Conservation (phyloP, 64 coral and sea anemone species). For the Pocillopora damicornis region DNA sequence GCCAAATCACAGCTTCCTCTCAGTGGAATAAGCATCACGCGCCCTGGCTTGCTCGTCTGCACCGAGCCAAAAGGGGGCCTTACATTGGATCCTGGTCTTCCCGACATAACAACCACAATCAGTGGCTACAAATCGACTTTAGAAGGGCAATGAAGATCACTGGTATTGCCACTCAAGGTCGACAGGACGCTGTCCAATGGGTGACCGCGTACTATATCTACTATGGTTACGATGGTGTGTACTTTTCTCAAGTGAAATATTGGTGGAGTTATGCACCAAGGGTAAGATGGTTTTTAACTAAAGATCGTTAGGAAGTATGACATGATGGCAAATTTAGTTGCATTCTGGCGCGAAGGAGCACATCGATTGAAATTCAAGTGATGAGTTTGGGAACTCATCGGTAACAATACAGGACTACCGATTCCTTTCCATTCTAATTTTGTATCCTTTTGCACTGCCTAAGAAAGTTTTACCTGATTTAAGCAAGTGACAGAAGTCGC, state of each 20-base stretch:
- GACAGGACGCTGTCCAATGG: slow-evolving; percentile 51
- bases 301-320: not conserved
- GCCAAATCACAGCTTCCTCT: slow-evolving; percentile 63
- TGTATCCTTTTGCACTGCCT: too few species aligned
- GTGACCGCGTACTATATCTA: slow-evolving; percentile 55
- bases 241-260: slow-evolving; percentile 30
- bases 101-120: slow-evolving; percentile 40
- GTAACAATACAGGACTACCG: too few species aligned
- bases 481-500: too few species aligned
- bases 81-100: slow-evolving; percentile 50
- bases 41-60: slow-evolving; percentile 47
- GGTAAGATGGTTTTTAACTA: not conserved
- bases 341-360: too few species aligned
- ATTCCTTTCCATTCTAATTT: too few species aligned
- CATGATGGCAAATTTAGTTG: too few species aligned
- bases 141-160: slow-evolving; percentile 52
- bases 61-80: slow-evolving; percentile 20
- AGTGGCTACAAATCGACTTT: slow-evolving; percentile 52
- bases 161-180: slow-evolving; percentile 67
- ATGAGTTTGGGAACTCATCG: too few species aligned
- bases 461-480: too few species aligned
- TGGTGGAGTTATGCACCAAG: slow-evolving; percentile 39
- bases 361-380: too few species aligned
- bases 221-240: slow-evolving; percentile 48
- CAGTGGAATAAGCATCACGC: slow-evolving; percentile 32